These are phyloP conservation scores for Tadarida brasiliensis DNA, from an alignment of 2,797 vertebrate genomes.

Conservation along the genomic window DNA sequence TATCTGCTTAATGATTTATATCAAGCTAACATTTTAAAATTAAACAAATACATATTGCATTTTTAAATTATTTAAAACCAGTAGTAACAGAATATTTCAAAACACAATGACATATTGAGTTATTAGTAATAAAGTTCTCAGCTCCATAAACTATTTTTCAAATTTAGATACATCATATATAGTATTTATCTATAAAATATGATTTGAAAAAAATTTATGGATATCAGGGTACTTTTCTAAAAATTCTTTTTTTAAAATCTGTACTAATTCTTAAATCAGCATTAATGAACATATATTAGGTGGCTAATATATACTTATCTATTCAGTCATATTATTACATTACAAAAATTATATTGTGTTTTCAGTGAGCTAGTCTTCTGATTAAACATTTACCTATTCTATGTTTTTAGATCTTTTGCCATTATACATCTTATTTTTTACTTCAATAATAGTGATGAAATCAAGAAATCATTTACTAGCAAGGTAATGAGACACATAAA, in stretches of 20 bases:
- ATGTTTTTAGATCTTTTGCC: not conserved
- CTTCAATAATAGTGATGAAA: not conserved
- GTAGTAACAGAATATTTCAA: not conserved
- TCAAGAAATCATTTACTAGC: not conserved
- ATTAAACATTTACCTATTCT: not conserved
- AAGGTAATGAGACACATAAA: not conserved
- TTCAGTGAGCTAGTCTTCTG: not conserved
- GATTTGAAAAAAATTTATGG: not conserved
- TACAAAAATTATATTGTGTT: not conserved
- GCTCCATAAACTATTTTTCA: not conserved
- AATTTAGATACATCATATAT: not conserved
- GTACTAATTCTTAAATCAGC: not conserved
- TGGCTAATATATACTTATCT: not conserved
- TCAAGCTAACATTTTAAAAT: constrained; percentile 29
- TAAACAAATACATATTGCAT: not conserved
- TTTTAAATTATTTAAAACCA: constrained; percentile 17
- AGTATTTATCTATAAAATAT: constrained; percentile 9
- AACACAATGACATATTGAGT: not conserved
- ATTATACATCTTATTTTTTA: not conserved
- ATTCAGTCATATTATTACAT: not conserved
- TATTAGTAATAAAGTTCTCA: not conserved
- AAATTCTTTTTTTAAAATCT: not conserved
- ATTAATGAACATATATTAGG: not conserved
- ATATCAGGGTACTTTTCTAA: not conserved
- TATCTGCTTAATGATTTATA: not conserved